Conservation (phyloP, 2,113 vertebrate species). For the Bos taurus region DNA sequence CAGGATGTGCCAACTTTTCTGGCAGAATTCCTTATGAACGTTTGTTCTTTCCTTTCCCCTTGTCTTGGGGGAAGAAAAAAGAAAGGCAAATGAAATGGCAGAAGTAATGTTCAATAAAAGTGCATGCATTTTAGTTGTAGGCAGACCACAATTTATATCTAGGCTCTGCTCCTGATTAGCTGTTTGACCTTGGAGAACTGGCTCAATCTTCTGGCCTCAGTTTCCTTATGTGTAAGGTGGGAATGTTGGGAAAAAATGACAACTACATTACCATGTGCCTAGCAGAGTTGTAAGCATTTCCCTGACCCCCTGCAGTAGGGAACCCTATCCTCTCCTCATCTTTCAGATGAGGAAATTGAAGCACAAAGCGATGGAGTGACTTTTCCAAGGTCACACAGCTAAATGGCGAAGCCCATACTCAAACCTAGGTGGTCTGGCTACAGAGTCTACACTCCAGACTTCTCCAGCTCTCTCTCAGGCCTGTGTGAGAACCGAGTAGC, state of each 20-base stretch:
- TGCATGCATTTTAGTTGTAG: neutral
- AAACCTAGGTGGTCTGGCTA: neutral
- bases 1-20: neutral
- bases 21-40: constrained; percentile 21
- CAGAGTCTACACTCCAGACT: neutral
- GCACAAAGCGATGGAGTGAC: neutral
- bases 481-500: neutral
- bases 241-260: neutral
- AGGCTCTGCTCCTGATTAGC: neutral
- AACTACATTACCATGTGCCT: neutral
- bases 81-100: neutral
- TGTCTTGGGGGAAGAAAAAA: neutral
- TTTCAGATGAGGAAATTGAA: neutral
- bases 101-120: neutral
- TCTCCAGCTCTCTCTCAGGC: neutral
- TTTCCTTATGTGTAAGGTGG: neutral
- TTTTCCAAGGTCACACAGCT: neutral
- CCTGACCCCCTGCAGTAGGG: neutral
- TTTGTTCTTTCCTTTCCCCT: neutral
- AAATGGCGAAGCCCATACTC: neutral
- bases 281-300: neutral
- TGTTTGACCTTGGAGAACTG: neutral
- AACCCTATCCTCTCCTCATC: neutral
- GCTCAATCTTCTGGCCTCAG: neutral
- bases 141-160: neutral